These are phyloP conservation scores for Anser cygnoides DNA, from an alignment of 2,113 vertebrate genomes.

Conservation along the genomic window DNA sequence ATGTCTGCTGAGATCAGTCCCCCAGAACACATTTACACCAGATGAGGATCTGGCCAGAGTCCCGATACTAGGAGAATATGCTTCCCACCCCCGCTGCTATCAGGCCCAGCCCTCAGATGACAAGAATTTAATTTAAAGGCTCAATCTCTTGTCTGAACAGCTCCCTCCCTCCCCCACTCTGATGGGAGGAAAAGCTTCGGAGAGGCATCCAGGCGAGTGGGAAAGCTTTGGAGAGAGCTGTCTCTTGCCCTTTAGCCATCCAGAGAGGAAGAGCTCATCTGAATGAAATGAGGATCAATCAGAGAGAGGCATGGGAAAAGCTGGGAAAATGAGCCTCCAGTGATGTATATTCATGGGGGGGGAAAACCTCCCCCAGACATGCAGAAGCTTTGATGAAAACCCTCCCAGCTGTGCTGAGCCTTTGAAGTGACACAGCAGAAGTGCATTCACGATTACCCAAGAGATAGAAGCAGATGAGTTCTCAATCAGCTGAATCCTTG, in stretches of 20 bases:
- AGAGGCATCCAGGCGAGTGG: slow-evolving; percentile 61
- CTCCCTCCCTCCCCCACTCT: slow-evolving; percentile 64
- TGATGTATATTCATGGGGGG: slow-evolving; percentile 74
- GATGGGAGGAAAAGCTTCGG: slow-evolving; percentile 62
- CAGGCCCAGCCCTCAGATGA: slow-evolving; percentile 63
- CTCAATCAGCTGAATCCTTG: slow-evolving; percentile 63
- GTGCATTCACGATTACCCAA: slow-evolving; percentile 26
- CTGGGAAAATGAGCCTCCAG: slow-evolving; percentile 68
- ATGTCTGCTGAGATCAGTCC: neutral
- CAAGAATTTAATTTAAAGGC: slow-evolving; percentile 70
- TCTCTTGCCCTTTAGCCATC: slow-evolving; percentile 71
- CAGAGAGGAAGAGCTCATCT: slow-evolving; percentile 69
- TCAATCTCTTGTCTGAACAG: slow-evolving; percentile 72
- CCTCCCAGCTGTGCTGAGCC: slow-evolving; percentile 66
- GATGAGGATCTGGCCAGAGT: neutral
- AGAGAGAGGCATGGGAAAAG: slow-evolving; percentile 69
- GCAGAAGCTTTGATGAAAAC: slow-evolving; percentile 71
- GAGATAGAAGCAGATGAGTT: slow-evolving; percentile 66
- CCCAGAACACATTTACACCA: neutral
- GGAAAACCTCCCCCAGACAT: slow-evolving; percentile 69
- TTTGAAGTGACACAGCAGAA: slow-evolving; percentile 72
- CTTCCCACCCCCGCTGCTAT: slow-evolving; percentile 65
- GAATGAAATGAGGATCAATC: slow-evolving; percentile 71
- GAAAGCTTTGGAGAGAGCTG: slow-evolving; percentile 66
- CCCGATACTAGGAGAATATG: slow-evolving; percentile 19